A percentile compares a stretch with the other conserved stretches of the same genome.
These are phyloP conservation scores for Hycleus cichorii DNA, from an alignment of 1,140 invertebrate genomes.

Conservation along the genomic window DNA sequence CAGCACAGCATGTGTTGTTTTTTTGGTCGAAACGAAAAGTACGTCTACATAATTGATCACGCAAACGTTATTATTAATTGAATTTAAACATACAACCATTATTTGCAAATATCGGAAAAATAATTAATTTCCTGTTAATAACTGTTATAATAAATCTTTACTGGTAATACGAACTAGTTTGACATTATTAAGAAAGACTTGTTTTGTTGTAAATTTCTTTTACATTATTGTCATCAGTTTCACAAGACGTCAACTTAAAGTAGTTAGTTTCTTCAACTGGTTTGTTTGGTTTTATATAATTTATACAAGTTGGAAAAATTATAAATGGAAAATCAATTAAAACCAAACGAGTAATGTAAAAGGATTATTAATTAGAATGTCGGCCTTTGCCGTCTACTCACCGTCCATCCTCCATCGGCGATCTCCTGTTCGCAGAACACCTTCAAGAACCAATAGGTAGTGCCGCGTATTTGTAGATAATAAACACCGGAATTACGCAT, in stretches of 20 bases:
- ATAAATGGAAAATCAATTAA: too few species aligned
- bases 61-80: too few species aligned
- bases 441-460: constrained; percentile 85
- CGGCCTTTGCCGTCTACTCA: constrained; percentile 44
- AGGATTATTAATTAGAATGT: neutral
- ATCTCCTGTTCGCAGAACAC: constrained; percentile 88
- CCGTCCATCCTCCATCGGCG: constrained; percentile 89
- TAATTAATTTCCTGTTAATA: neutral
- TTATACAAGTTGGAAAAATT: too few species aligned
- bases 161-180: neutral
- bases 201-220: too few species aligned
- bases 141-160: neutral
- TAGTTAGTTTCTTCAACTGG: too few species aligned
- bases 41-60: too few species aligned
- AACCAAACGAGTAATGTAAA: neutral
- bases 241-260: too few species aligned
- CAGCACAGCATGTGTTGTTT: neutral
- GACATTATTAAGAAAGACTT: too few species aligned
- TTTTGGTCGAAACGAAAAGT: neutral
- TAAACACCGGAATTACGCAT: constrained; percentile 82
- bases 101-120: neutral
- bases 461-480: constrained; percentile 80
- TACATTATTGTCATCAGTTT: too few species aligned
- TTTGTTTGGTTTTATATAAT: too few species aligned
- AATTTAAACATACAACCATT: constrained; percentile 5